These are phyloP conservation scores for Poeciliopsis turrubarensis DNA, from an alignment of 2,113 vertebrate species.

Conservation along the genomic window DNA sequence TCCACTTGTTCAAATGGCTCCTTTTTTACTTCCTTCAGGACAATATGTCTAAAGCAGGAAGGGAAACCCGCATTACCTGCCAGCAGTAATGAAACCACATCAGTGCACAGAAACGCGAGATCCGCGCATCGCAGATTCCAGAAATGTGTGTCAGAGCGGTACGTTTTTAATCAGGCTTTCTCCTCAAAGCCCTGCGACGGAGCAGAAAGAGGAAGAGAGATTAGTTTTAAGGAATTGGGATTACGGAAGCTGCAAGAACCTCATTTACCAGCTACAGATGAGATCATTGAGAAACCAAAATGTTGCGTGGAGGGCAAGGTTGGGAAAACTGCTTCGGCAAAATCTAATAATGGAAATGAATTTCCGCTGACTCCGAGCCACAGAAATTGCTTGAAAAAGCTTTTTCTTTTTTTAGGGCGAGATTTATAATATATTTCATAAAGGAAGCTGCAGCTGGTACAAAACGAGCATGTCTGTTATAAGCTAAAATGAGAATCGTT, in stretches of 20 bases:
- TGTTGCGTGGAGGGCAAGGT: neutral
- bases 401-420: neutral
- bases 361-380: neutral
- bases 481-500: neutral
- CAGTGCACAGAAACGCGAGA: neutral
- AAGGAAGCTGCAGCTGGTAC: neutral
- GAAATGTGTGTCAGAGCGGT: neutral
- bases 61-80: neutral
- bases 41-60: neutral
- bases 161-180: neutral
- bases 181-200: neutral
- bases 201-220: constrained; percentile 62
- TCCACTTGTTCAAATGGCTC: neutral
- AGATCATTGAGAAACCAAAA: constrained; percentile 52
- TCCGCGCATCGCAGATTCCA: neutral
- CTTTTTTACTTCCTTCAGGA: neutral
- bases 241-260: constrained; percentile 19
- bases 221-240: constrained; percentile 55
- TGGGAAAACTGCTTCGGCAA: too few relatives aligned
- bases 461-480: neutral
- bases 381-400: neutral
- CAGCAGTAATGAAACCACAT: neutral
- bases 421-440: neutral
- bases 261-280: constrained; percentile 21
- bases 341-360: too few relatives aligned